These are phyloP conservation scores for Hanleya hanleyi DNA, from an alignment of 2,888 invertebrate genomes.

Conservation along the genomic window DNA sequence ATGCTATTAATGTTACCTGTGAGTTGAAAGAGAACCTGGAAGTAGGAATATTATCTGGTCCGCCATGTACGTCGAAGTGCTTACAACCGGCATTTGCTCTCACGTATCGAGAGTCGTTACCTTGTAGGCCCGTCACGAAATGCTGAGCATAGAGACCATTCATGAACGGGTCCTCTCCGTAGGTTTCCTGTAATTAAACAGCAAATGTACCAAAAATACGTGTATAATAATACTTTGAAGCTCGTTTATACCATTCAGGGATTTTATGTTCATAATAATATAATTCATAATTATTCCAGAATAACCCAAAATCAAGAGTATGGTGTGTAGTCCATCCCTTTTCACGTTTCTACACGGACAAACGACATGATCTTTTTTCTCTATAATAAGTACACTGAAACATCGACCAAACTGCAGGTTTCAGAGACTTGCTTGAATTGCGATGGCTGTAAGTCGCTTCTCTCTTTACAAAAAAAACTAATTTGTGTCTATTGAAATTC, in stretches of 20 bases:
- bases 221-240: neutral
- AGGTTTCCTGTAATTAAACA: slow-evolving; percentile 70
- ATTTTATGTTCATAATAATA: too few species aligned
- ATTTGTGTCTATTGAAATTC: too few species aligned
- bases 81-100: slow-evolving; percentile 69
- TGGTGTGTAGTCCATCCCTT: too few species aligned
- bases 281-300: too few species aligned
- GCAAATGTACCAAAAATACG: neutral
- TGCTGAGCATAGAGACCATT: slow-evolving; percentile 53
- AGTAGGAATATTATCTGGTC: slow-evolving; percentile 67
- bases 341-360: too few species aligned
- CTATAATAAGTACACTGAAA: too few species aligned
- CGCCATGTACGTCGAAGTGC: slow-evolving; percentile 67
- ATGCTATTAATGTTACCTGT: slow-evolving; percentile 38
- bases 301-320: too few species aligned
- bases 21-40: slow-evolving; percentile 57
- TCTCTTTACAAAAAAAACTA: too few species aligned
- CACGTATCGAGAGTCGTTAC: slow-evolving; percentile 61
- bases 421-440: too few species aligned
- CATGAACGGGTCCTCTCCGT: slow-evolving; percentile 70
- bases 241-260: neutral
- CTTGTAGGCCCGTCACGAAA: slow-evolving; percentile 69
- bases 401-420: too few species aligned
- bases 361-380: too few species aligned
- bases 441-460: too few species aligned